A percentile compares a stretch with the other conserved stretches of the same genome.
Evolutionary conservation across 2,797 vertebrate species (phyloP).

Genomic region (Melanogrammus aeglefinus): DNA sequence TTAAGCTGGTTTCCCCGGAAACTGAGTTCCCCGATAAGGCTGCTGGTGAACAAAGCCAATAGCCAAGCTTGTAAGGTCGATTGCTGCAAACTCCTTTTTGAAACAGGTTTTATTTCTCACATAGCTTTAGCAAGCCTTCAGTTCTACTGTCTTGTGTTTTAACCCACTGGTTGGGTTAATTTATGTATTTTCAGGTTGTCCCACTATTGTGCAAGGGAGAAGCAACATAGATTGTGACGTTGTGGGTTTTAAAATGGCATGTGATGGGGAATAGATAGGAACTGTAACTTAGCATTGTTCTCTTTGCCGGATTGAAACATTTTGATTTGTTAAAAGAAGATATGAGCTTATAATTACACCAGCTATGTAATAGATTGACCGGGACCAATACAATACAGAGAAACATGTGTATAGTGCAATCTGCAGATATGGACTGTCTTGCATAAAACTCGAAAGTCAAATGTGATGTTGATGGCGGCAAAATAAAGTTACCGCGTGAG

Average conservation of each 20-base stretch:
- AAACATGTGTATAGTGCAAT: slow-evolving; percentile 38
- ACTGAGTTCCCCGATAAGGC: background rate
- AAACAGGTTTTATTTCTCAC: slow-evolving; percentile 36
- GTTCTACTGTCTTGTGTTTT: slow-evolving; percentile 37
- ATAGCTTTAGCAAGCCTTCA: slow-evolving; percentile 24
- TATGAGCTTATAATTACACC: slow-evolving; percentile 14
- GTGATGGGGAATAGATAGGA: slow-evolving; percentile 28
- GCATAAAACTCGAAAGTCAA: slow-evolving; percentile 16
- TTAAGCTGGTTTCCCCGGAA: background rate
- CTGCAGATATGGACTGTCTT: slow-evolving; percentile 29
- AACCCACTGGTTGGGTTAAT: slow-evolving; percentile 66
- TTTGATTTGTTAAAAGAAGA: slow-evolving; percentile 3
- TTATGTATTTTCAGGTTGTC: slow-evolving; percentile 51
- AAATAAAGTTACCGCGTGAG: slow-evolving; percentile 17
- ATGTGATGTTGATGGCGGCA: slow-evolving; percentile 3
- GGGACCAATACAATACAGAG: slow-evolving; percentile 37
- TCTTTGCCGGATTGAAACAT: background rate
- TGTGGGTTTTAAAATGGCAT: slow-evolving; percentile 35
- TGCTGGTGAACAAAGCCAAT: background rate
- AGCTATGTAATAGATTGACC: slow-evolving; percentile 37
- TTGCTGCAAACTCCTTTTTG: background rate
- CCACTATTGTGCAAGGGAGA: slow-evolving; percentile 42
- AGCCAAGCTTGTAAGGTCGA: background rate
- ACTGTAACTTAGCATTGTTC: slow-evolving; percentile 14
- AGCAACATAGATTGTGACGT: slow-evolving; percentile 58